phyloP scores from a whole-genome alignment of 2,113 vertebrate species.

The Paralichthys olivaceus region DNA sequence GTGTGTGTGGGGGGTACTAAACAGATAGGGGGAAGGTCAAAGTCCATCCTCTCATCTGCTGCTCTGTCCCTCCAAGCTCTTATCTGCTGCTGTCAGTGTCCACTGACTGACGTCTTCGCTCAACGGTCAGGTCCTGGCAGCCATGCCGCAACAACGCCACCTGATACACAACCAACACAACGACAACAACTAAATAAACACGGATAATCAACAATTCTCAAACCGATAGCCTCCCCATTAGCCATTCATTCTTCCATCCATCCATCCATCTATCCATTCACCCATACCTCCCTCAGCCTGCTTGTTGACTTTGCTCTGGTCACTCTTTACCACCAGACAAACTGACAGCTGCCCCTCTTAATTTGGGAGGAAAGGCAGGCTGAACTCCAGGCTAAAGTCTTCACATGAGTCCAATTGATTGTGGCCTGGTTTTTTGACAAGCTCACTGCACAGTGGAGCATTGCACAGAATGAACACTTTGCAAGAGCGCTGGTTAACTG shows the following conservation, averaged over 20 bases:
- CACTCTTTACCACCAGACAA: conserved; percentile 73
- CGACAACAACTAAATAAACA: conserved; percentile 56
- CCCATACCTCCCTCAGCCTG: conserved; percentile 45
- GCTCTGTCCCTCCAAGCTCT: conserved; percentile 78
- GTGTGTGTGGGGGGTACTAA: conserved; percentile 25
- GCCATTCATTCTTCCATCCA: conserved; percentile 32
- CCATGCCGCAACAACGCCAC: conserved; percentile 76
- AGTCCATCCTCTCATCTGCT: conserved; percentile 73
- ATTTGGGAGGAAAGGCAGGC: conserved; percentile 66
- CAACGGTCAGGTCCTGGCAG: conserved; percentile 75
- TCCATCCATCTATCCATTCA: conserved; percentile 17
- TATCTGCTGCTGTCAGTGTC: conserved; percentile 79
- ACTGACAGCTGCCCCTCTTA: conserved; percentile 71
- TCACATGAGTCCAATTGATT: conserved; percentile 64
- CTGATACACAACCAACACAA: conserved; percentile 78
- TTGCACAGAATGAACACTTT: conserved; percentile 9
- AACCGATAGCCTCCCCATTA: conserved; percentile 61
- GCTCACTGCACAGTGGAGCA: conserved; percentile 31
- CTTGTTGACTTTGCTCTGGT: conserved; percentile 80
- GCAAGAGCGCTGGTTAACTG: background rate
- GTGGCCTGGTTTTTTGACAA: conserved; percentile 62
- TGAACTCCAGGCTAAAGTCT: conserved; percentile 69
- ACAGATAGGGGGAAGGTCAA: conserved; percentile 81
- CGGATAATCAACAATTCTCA: conserved; percentile 41
- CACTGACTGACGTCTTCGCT: conserved; percentile 79